A percentile compares a stretch with the other conserved stretches of the same genome.
Conservation (phyloP, 2,888 invertebrate genomes). For the Drosophila bunnanda region DNA sequence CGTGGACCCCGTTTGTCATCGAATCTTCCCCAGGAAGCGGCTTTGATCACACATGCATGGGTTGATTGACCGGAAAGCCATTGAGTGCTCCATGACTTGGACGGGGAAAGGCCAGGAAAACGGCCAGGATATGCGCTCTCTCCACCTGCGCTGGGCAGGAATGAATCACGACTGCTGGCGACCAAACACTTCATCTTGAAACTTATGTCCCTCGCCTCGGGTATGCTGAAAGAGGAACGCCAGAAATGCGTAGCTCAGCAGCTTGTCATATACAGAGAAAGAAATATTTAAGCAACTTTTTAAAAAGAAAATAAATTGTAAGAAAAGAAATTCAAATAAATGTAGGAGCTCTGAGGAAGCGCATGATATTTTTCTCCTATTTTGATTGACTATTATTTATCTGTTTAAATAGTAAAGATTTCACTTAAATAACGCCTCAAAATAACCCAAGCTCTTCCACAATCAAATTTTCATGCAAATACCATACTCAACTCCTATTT, state of each 20-base stretch:
- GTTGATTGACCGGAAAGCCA: conserved; percentile 44
- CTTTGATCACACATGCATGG: conserved; percentile 43
- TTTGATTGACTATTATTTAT: not conserved
- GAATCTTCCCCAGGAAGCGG: conserved; percentile 17
- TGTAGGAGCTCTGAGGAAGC: not conserved
- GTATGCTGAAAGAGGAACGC: conserved; percentile 21
- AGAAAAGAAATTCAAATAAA: not conserved
- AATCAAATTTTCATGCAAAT: not conserved
- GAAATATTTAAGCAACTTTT: not conserved
- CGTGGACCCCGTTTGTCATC: conserved; percentile 42
- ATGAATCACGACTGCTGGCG: conserved; percentile 27
- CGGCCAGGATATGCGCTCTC: not conserved
- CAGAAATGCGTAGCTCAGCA: conserved; percentile 48
- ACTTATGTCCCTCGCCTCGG: conserved; percentile 8
- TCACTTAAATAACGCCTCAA: not conserved
- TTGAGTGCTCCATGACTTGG: conserved; percentile 26
- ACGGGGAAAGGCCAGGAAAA: not conserved
- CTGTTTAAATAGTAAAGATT: not conserved
- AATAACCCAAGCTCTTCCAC: not conserved
- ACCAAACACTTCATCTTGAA: conserved; percentile 27
- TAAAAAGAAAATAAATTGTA: not conserved
- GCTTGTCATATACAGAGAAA: conserved; percentile 1
- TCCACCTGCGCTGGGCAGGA: conserved; percentile 1
- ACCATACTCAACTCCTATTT: not conserved
- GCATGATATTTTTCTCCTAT: not conserved